Base-by-base conservation (phyloP, 2,113 vertebrate species). In the Echinops telfairi region DNA sequence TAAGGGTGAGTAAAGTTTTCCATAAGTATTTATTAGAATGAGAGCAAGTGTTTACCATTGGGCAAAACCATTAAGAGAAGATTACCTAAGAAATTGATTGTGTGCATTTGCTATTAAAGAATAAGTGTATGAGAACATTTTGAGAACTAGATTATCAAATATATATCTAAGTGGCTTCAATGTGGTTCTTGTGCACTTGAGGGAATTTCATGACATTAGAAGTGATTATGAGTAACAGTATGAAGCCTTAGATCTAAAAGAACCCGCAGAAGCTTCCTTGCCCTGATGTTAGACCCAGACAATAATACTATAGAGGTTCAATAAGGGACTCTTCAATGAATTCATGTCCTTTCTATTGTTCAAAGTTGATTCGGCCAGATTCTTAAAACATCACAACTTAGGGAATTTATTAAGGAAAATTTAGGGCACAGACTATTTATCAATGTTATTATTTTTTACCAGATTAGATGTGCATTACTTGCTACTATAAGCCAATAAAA, bases 1-100 rank as follows among this genome's bases (percentile, higher is more conserved):
- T 94, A 38, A 92, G 62, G 70, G 95, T 90, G 79, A 90, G 77
- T 58, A 62, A 40, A 87, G 43, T 58, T 97, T 96, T 95, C 89
- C 20, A 33, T 80, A 3, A 38, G 53, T 5, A 0, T 7, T 1
- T 60, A n/a, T 31, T 89, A 40, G 93, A 92, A 68, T 89, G 89
- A 47, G 47, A 23, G 2, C 91, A 79, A 87, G 38, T 90, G 19
- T 0, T 47, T 93, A 83, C 22, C 38, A 73, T 31, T 20, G 81
- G 73, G 77, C 90, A 88, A 92, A 84, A 23, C 6, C 4, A 0
- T 27, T 81, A 89, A 22, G 62, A 81, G 33, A 83, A 75, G 25
- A 92, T 96, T 96, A 93, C 47, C 0, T 19, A 64, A 89, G 25
- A 29, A 86, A 70, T 11, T 47, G 58, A 84, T 78, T n/a, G 40